These are phyloP conservation scores for Psilanteris sp. DNA, from an alignment of 1,140 invertebrate species.

Conservation along the genomic window DNA sequence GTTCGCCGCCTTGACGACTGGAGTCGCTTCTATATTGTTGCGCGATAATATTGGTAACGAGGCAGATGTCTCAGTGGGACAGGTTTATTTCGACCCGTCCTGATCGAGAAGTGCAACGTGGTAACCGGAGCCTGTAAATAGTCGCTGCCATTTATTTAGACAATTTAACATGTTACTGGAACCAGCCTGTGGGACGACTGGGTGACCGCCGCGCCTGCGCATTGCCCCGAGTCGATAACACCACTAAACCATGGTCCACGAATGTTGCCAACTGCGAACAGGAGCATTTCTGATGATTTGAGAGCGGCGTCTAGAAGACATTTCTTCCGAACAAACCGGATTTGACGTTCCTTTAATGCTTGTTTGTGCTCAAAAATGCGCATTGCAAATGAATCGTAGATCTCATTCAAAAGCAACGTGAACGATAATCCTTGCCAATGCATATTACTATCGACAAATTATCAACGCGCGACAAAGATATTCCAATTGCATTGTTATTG, in stretches of 20 bases:
- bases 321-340: constrained; percentile 2
- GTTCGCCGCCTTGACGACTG: not conserved
- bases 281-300: constrained; percentile 35
- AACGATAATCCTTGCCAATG: no score
- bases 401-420: no score
- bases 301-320: constrained; percentile 10
- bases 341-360: not conserved
- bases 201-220: constrained; percentile 57
- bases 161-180: constrained; percentile 58
- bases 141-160: constrained; percentile 59
- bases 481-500: no score
- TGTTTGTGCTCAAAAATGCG: no score
- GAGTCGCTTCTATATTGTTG: constrained; percentile 3
- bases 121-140: constrained; percentile 47
- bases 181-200: constrained; percentile 42
- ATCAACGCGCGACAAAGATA: no score
- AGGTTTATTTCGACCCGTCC: constrained; percentile 27
- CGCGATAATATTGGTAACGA: constrained; percentile 9
- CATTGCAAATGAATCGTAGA: no score
- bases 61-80: constrained; percentile 4
- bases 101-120: constrained; percentile 27
- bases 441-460: no score
- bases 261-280: constrained; percentile 59
- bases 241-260: constrained; percentile 49
- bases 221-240: constrained; percentile 57